These are phyloP conservation scores for Antennarius striatus DNA, from an alignment of 2,113 vertebrate genomes.

Conservation along the genomic window DNA sequence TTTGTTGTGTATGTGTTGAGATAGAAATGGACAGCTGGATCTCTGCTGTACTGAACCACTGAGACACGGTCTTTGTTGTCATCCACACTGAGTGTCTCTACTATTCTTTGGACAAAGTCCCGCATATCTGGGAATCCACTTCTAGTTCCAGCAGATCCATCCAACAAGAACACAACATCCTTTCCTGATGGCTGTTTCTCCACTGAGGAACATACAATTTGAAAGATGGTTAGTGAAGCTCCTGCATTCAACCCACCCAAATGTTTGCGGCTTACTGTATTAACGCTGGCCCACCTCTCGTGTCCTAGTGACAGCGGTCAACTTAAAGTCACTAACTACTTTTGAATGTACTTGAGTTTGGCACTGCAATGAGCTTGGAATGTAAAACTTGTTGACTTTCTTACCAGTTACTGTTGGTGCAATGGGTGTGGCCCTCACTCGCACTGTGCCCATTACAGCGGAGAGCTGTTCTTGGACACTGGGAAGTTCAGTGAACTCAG, in stretches of 20 bases:
- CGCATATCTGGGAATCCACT: constrained; percentile 32
- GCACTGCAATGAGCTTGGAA: neutral
- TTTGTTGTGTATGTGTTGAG: constrained; percentile 44
- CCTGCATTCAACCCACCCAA: neutral
- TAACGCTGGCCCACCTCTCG: neutral
- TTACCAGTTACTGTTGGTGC: constrained; percentile 28
- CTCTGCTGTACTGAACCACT: constrained; percentile 56
- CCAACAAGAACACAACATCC: constrained; percentile 76
- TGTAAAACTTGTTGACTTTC: neutral
- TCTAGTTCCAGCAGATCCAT: constrained; percentile 46
- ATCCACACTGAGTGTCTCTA: constrained; percentile 51
- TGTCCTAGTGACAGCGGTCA: neutral
- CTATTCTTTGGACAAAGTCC: constrained; percentile 52
- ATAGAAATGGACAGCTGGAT: constrained; percentile 47
- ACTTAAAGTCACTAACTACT: too few species aligned
- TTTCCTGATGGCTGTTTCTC: constrained; percentile 10
- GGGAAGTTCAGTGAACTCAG: constrained; percentile 52
- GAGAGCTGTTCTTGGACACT: constrained; percentile 43
- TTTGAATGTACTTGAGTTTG: too few species aligned
- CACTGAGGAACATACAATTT: constrained; percentile 25
- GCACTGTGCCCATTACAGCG: constrained; percentile 12
- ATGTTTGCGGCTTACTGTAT: neutral
- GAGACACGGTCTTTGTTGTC: constrained; percentile 48
- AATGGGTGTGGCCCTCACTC: neutral
- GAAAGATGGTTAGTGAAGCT: neutral